Conservation (phyloP, 2,888 invertebrate genomes). For the Parnassius orleans region DNA sequence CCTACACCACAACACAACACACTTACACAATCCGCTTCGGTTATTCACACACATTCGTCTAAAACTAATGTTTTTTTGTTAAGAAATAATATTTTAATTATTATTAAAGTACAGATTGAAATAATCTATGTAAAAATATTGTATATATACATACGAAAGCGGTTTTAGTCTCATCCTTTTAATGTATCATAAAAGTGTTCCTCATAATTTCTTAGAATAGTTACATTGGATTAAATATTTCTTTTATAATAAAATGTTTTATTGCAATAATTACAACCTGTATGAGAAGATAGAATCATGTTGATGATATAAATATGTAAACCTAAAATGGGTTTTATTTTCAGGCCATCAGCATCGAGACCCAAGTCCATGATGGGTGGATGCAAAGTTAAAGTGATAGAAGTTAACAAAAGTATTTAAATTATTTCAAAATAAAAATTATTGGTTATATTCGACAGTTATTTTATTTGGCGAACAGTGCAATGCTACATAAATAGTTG, state of each 20-base stretch:
- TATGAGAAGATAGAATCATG: neutral
- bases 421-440: conserved; percentile 77
- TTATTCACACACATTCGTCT: neutral
- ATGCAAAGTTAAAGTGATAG: conserved; percentile 74
- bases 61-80: neutral
- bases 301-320: neutral
- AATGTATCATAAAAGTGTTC: conserved; percentile 68
- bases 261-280: conserved; percentile 30
- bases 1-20: neutral
- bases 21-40: neutral
- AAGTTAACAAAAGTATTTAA: conserved; percentile 74
- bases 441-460: conserved; percentile 65
- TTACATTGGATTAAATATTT: conserved; percentile 64
- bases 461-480: conserved; percentile 62
- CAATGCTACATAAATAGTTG: conserved; percentile 30
- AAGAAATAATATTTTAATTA: conserved; percentile 18
- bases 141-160: conserved; percentile 57
- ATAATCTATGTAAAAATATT: conserved; percentile 51
- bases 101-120: conserved; percentile 34
- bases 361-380: conserved; percentile 57
- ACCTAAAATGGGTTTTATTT: conserved; percentile 58
- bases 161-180: conserved; percentile 60
- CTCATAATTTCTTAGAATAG: conserved; percentile 63
- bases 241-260: conserved; percentile 59
- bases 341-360: conserved; percentile 65